Conservation (phyloP, 35 echinoderm and acorn worm genomes). For the Acanthaster planci region DNA sequence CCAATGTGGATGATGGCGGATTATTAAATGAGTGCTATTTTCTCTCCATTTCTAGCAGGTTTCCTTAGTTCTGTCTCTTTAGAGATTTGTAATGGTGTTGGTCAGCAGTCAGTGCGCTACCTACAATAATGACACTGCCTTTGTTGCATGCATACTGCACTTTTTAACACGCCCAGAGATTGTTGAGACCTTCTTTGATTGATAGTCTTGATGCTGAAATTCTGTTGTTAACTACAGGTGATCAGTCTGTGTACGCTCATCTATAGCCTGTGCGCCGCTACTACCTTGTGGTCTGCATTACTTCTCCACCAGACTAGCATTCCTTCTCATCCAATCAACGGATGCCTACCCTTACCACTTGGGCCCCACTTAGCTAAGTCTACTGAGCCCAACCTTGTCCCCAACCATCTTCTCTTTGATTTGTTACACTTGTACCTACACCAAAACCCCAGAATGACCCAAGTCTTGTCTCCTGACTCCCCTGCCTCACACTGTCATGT, state of each 20-base stretch:
- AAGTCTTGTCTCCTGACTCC: slow-evolving; percentile 1
- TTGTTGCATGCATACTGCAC: too few relatives aligned
- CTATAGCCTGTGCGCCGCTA: slow-evolving; percentile 65
- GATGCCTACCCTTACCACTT: slow-evolving; percentile 40
- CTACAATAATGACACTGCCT: too few relatives aligned
- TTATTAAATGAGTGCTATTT: too few relatives aligned
- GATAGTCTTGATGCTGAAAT: too few relatives aligned
- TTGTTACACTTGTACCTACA: slow-evolving; percentile 9
- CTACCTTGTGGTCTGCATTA: slow-evolving; percentile 54
- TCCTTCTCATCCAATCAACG: slow-evolving; percentile 30
- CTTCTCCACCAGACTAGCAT: slow-evolving; percentile 50
- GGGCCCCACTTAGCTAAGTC: slow-evolving; percentile 51
- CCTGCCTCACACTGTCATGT: not conserved
- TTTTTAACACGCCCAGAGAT: too few relatives aligned
- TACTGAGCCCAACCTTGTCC: slow-evolving; percentile 22
- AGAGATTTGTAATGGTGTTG: too few relatives aligned
- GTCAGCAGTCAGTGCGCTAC: too few relatives aligned
- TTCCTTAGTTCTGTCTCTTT: too few relatives aligned
- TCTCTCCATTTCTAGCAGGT: too few relatives aligned
- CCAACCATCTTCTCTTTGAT: slow-evolving; percentile 11
- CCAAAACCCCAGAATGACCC: not conserved
- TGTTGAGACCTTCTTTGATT: too few relatives aligned
- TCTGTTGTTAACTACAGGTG: slow-evolving; percentile 34
- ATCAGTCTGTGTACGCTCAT: slow-evolving; percentile 50
- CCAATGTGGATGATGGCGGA: too few relatives aligned